A percentile compares a stretch with the other conserved stretches of the same genome.
These are phyloP conservation scores for Drosophila birchii DNA, from an alignment of 2,888 invertebrate species.

Conservation along the genomic window DNA sequence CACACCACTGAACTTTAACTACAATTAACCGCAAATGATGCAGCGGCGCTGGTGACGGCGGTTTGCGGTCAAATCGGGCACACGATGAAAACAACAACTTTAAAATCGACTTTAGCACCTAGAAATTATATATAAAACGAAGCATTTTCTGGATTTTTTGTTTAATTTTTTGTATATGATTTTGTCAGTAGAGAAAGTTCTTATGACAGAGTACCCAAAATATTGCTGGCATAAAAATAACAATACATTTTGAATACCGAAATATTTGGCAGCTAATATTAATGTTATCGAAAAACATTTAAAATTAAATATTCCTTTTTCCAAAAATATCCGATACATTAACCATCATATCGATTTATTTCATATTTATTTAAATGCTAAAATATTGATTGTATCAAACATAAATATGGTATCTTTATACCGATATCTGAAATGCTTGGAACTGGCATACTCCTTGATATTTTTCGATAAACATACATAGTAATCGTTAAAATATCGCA, in stretches of 20 bases:
- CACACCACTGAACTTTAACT: constrained; percentile 73
- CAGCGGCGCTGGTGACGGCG: constrained; percentile 53
- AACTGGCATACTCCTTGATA: too few species aligned
- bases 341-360: background rate
- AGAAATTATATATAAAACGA: background rate
- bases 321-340: background rate
- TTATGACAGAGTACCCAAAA: constrained; percentile 7
- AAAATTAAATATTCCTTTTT: too few species aligned
- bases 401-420: too few species aligned
- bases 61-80: constrained; percentile 43
- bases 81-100: constrained; percentile 30
- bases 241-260: background rate
- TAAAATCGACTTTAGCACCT: constrained; percentile 3
- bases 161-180: background rate
- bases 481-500: background rate
- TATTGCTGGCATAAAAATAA: constrained; percentile 19
- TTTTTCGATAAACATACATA: too few species aligned
- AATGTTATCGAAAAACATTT: background rate
- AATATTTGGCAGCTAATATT: background rate
- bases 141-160: background rate
- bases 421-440: too few species aligned
- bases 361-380: too few species aligned
- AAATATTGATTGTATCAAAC: too few species aligned
- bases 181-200: background rate
- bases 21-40: constrained; percentile 75